Evolutionary conservation across 1,140 invertebrate genomes (phyloP).

Genomic region (Amphibalanus amphitrite): DNA sequence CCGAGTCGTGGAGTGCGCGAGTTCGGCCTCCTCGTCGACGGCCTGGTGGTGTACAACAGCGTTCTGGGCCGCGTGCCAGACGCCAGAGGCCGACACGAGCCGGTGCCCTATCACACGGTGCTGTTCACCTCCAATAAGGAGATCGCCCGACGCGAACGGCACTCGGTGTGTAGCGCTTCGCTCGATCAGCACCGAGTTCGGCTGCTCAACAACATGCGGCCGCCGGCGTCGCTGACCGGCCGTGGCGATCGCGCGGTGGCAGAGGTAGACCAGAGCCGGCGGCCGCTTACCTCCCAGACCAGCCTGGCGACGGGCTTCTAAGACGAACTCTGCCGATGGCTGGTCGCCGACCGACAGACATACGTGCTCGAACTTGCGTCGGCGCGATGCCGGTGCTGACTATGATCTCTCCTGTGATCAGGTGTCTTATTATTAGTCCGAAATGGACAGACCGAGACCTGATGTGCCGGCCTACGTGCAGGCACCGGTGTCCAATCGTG

Average conservation of each 20-base stretch:
- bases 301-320: background rate
- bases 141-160: constrained; percentile 17
- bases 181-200: background rate
- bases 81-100: constrained; percentile 23
- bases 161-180: background rate
- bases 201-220: background rate
- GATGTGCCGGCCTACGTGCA: no score
- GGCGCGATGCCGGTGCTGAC: no score
- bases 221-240: no score
- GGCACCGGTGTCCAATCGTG: no score
- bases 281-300: background rate
- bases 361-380: no score
- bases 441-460: no score
- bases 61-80: constrained; percentile 31
- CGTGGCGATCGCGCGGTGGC: no score
- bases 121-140: constrained; percentile 31
- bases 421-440: no score
- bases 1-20: constrained; percentile 55
- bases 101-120: constrained; percentile 29
- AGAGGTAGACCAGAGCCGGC: background rate
- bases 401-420: no score
- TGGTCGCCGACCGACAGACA: no score
- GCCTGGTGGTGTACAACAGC: constrained; percentile 55
- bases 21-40: constrained; percentile 57
- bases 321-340: no score